Evolutionary conservation across 2,888 invertebrate genomes (phyloP).

Genomic region (Andrena camellia): DNA sequence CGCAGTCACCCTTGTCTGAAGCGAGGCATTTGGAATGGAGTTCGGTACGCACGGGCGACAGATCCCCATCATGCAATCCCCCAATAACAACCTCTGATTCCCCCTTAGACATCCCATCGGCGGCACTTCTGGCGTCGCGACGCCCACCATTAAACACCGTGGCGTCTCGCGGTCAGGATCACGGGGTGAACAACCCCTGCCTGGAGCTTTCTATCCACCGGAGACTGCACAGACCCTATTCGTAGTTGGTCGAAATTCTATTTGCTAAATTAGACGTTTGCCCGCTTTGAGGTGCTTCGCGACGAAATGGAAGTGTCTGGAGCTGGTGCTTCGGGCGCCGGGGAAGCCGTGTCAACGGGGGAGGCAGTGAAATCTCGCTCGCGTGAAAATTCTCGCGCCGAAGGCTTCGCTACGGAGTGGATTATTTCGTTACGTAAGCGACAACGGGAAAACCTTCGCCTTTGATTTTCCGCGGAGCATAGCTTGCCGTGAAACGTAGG

Average conservation of each 20-base stretch:
- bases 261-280: slow-evolving; percentile 23
- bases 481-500: no score
- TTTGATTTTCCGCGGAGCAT: no score
- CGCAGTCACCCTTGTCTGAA: no score
- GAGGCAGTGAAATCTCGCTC: neutral
- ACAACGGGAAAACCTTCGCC: no score
- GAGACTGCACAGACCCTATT: no score
- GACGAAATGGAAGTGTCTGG: neutral
- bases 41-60: neutral
- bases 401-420: neutral
- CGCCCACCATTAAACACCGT: slow-evolving; percentile 55
- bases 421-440: no score
- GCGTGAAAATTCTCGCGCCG: neutral
- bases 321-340: neutral
- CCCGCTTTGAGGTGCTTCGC: neutral
- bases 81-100: slow-evolving; percentile 24
- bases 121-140: slow-evolving; percentile 63
- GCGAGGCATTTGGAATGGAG: no score
- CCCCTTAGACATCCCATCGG: slow-evolving; percentile 40
- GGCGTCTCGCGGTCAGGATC: neutral
- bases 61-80: neutral
- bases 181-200: slow-evolving; percentile 4
- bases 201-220: neutral
- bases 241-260: slow-evolving; percentile 8
- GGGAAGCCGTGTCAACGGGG: neutral